These are phyloP conservation scores for Pantala flavescens DNA, from an alignment of 1,140 invertebrate species.

Conservation along the genomic window DNA sequence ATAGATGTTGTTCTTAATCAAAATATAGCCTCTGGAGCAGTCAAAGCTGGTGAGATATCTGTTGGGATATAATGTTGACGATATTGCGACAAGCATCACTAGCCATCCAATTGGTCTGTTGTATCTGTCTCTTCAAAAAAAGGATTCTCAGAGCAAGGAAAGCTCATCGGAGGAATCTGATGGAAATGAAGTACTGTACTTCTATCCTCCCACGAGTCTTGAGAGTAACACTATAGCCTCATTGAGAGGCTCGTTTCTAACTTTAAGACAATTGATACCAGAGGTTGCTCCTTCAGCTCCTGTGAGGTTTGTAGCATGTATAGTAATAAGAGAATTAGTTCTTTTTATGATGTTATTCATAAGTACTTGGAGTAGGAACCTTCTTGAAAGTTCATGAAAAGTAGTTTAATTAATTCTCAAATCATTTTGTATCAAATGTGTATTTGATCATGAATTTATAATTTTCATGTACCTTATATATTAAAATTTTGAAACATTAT, in stretches of 20 bases:
- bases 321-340: conserved; percentile 19
- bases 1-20: too few species aligned
- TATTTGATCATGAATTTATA: too few species aligned
- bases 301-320: conserved; percentile 28
- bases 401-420: too few species aligned
- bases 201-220: conserved; percentile 46
- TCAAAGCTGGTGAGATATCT: conserved; percentile 40
- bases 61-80: conserved; percentile 37
- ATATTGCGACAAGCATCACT: conserved; percentile 37
- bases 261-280: conserved; percentile 52
- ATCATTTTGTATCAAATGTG: too few species aligned
- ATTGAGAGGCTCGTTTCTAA: conserved; percentile 53
- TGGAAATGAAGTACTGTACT: conserved; percentile 53
- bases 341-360: too few species aligned
- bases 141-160: conserved; percentile 41
- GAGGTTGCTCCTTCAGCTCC: conserved; percentile 47
- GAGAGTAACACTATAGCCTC: conserved; percentile 47
- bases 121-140: conserved; percentile 41
- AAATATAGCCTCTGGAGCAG: conserved; percentile 29
- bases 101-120: conserved; percentile 47
- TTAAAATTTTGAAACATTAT: too few species aligned
- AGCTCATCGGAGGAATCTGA: conserved; percentile 38
- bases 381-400: too few species aligned
- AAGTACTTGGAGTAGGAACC: too few species aligned
- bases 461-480: too few species aligned